phyloP scores from a whole-genome alignment of 2,113 vertebrate species.

The mouse (Mus musculus) region GRCm39 chr10:122148501-122149000 shows the following conservation, averaged over 20 bases:
- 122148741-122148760: no score
- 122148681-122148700: no score
- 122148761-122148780: no score
- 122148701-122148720: no score
- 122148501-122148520: neutral
- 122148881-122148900: neutral
- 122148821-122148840: neutral
- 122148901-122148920: neutral
- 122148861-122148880: neutral
- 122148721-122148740: no score
- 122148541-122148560: neutral
- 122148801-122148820: neutral
- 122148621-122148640: neutral
- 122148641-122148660: no score
- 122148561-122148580: neutral
- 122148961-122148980: neutral
- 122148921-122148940: neutral
- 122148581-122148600: neutral
- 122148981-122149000: neutral
- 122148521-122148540: neutral
- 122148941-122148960: neutral
- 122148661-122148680: no score
- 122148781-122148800: no score
- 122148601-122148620: neutral
- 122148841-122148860: neutral